Conservation (phyloP, 2,888 invertebrate species). For the Meliscaeva auricollis region DNA sequence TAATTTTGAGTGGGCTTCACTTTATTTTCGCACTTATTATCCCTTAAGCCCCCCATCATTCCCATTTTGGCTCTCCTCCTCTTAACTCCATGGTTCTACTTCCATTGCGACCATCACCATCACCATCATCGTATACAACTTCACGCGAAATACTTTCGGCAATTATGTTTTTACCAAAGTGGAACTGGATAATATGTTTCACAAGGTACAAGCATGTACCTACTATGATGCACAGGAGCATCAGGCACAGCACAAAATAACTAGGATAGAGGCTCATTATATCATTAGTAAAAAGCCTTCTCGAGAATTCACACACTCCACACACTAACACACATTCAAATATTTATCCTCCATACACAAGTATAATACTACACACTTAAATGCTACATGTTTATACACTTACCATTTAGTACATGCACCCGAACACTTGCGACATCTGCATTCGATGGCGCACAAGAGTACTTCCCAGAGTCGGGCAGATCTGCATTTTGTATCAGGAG, state of each 20-base stretch:
- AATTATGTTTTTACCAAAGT: constrained; percentile 73
- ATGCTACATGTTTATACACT: constrained; percentile 80
- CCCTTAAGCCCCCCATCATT: not conserved
- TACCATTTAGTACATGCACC: constrained; percentile 93
- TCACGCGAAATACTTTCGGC: constrained; percentile 54
- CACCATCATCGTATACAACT: constrained; percentile 37
- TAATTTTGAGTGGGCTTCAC: constrained; percentile 36
- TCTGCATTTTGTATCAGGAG: constrained; percentile 91
- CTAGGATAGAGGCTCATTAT: constrained; percentile 66
- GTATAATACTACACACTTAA: constrained; percentile 24
- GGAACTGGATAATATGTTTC: constrained; percentile 70
- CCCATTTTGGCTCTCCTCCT: not conserved
- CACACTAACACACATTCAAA: constrained; percentile 17
- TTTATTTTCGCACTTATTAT: constrained; percentile 41
- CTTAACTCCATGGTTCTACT: not conserved
- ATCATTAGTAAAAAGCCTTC: constrained; percentile 61
- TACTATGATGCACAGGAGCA: not conserved
- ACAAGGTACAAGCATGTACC: constrained; percentile 49
- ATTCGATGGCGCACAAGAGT: constrained; percentile 92
- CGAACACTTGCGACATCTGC: constrained; percentile 91
- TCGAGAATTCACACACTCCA: constrained; percentile 19
- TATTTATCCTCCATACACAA: constrained; percentile 9
- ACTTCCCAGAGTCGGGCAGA: constrained; percentile 91
- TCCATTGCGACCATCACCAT: constrained; percentile 46
- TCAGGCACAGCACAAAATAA: not conserved